Base-by-base conservation (phyloP, 2,113 vertebrate genomes). In the Bos taurus region DNA sequence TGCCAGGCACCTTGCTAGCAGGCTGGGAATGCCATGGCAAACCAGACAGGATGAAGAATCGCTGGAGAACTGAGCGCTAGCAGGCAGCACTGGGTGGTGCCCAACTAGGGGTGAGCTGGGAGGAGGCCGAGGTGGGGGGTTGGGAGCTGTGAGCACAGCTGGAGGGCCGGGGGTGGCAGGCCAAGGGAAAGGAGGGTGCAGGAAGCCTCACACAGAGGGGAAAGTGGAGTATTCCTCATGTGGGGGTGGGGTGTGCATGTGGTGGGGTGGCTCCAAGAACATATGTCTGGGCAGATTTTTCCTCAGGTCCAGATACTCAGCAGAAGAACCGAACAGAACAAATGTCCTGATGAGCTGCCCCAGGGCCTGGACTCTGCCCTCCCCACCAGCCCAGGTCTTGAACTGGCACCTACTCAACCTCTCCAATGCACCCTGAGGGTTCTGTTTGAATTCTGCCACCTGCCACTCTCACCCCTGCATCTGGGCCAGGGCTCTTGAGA, bases 201-300 rank as follows among this genome's bases (percentile, higher is more conserved):
- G 6, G 21, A 13, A 36, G 23, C 67, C 48, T 7, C 56, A 1
- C 74, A 5, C 71, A 88, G 88, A 84, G 46, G 80, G 87, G 86
- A n/a, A 62, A 48, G 30, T n/a, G 14, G 25, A 87, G 67, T 9
- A 3, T 11, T 86, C 86, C 43, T 43, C 11, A 23, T 48, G 52
- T 91, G 10, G 36, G 54, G 0, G 43, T 46, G 0, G 36, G 33
- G 4, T 23, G 16, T 1, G 1, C 88, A 30, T 48, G 43, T 81
- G 59, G 43, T 2, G 4, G 67, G 7, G 21, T 10, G 2, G 21
- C 77, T 30, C 14, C 36, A 13, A 56, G 57, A 93, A 88, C 93
- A 83, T 54, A 91, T 83, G 91, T 88, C 82, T 28, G 82, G 81
- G 23, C 56, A 64, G 91, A 87, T 77, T 82, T 88, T 60, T 85